phyloP scores from a whole-genome alignment of 2,113 vertebrate genomes.

The Heptranchias perlo region DNA sequence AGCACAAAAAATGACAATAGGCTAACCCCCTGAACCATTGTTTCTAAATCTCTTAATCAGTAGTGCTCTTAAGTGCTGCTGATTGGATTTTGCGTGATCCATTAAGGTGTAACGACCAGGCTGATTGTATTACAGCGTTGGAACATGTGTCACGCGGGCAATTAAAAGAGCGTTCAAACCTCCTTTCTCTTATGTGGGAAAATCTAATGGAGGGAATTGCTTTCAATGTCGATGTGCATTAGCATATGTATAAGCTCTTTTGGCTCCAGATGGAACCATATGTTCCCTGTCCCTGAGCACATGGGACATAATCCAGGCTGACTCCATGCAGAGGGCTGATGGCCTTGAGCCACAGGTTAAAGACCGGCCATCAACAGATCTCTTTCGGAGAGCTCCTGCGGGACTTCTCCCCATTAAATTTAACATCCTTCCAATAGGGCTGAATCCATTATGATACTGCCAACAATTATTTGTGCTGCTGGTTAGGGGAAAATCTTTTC shows the following conservation, averaged over 20 bases:
- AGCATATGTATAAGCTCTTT: constrained; percentile 68
- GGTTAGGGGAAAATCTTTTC: not conserved
- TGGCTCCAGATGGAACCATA: constrained; percentile 54
- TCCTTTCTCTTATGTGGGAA: constrained; percentile 75
- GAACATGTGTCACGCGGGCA: constrained; percentile 74
- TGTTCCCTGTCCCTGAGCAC: constrained; percentile 66
- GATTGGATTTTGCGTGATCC: constrained; percentile 66
- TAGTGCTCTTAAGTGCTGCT: constrained; percentile 62
- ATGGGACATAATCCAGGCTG: constrained; percentile 55
- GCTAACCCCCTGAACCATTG: constrained; percentile 47
- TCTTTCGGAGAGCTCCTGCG: constrained; percentile 43
- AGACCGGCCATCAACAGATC: constrained; percentile 44
- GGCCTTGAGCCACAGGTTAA: constrained; percentile 59
- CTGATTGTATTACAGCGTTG: constrained; percentile 72
- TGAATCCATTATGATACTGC: not conserved
- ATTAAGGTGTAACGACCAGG: constrained; percentile 70
- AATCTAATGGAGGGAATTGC: constrained; percentile 73
- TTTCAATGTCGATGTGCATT: constrained; percentile 69
- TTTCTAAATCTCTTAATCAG: constrained; percentile 15
- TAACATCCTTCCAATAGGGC: constrained; percentile 39
- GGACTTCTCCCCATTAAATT: constrained; percentile 41
- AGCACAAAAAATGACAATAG: constrained; percentile 66
- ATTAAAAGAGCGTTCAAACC: constrained; percentile 75
- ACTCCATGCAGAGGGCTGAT: constrained; percentile 54
- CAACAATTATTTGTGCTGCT: not conserved